Conservation (phyloP, 1,140 invertebrate species). For the Cydia amplana region DNA sequence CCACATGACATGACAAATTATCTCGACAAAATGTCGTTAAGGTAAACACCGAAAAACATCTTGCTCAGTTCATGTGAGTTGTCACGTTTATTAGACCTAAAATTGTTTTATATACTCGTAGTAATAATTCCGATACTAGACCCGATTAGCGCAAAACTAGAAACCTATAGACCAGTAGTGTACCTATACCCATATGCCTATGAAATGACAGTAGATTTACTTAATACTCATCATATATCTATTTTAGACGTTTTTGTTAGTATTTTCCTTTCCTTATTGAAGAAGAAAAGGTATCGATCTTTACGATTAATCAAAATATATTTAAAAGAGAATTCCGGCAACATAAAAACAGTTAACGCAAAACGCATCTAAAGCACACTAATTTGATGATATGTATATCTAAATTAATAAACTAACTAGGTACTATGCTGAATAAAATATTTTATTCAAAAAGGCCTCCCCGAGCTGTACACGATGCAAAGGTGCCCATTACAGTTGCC, state of each 20-base stretch:
- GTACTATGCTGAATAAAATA: too few species aligned
- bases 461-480: too few species aligned
- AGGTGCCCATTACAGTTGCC: too few species aligned
- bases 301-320: background rate
- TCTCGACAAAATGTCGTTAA: constrained; percentile 4
- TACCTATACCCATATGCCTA: background rate
- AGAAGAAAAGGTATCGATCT: background rate
- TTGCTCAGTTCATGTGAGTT: constrained; percentile 30
- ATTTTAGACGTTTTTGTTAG: constrained; percentile 5
- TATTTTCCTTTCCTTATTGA: background rate
- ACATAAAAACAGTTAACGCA: background rate
- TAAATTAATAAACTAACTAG: too few species aligned
- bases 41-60: constrained; percentile 2
- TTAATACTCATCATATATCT: background rate
- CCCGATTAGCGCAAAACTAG: background rate
- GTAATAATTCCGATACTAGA: constrained; percentile 6
- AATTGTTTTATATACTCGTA: background rate
- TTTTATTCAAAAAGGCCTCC: too few species aligned
- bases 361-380: too few species aligned
- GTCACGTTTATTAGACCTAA: constrained; percentile 8
- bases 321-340: background rate
- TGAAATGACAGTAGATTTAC: background rate
- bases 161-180: constrained; percentile 20
- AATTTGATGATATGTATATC: too few species aligned
- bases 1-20: background rate